Evolutionary conservation across 37 sponge, comb jelly and placozoan genomes (phyloP).

Genomic region (Ianthella basta): DNA sequence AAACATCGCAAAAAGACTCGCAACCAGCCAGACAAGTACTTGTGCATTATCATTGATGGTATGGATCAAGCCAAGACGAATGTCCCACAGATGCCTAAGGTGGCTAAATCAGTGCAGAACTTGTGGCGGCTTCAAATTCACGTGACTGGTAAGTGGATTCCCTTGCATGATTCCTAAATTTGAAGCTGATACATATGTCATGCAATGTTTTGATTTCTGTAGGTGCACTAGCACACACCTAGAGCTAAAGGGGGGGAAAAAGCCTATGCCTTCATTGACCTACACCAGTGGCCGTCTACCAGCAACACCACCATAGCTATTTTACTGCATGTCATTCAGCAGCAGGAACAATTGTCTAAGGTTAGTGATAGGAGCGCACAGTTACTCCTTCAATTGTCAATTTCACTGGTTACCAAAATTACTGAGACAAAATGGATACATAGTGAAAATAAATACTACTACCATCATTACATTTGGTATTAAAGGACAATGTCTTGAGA

Average conservation of each 20-base stretch:
- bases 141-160: slow-evolving; percentile 41
- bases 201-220: no score
- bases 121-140: slow-evolving; percentile 60
- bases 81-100: slow-evolving; percentile 12
- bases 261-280: slow-evolving; percentile 6
- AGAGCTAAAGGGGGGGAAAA: slow-evolving; percentile 18
- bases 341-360: background rate
- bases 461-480: no score
- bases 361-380: no score
- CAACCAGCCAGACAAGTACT: slow-evolving; percentile 49
- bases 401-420: no score
- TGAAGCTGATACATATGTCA: no score
- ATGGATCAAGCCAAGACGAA: slow-evolving; percentile 73
- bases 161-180: background rate
- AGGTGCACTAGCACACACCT: slow-evolving; percentile 17
- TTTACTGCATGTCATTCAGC: background rate
- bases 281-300: slow-evolving; percentile 8
- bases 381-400: no score
- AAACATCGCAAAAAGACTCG: slow-evolving; percentile 61
- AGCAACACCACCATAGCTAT: slow-evolving; percentile 16
- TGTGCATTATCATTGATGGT: slow-evolving; percentile 65
- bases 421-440: no score
- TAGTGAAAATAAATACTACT: no score
- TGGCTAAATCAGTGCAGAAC: slow-evolving; percentile 36
- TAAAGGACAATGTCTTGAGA: no score